A percentile compares a stretch with the other conserved stretches of the same genome.
phyloP scores from a whole-genome alignment of 2,113 vertebrate species.

The Ranitomeya variabilis region DNA sequence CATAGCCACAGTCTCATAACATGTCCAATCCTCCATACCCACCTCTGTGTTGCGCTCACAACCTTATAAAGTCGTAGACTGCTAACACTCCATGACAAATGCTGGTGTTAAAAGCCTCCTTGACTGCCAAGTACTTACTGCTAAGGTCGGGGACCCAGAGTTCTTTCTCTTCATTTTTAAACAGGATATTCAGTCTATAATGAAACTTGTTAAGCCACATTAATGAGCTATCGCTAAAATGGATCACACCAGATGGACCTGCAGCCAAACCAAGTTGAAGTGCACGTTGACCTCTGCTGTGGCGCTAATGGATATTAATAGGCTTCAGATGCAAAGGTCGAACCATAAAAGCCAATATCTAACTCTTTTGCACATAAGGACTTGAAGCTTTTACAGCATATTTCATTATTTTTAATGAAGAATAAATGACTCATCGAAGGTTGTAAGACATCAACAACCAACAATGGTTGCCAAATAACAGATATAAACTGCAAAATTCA shows the following conservation, averaged over 20 bases:
- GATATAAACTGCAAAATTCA: not conserved
- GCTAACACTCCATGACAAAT: not conserved
- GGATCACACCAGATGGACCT: slow-evolving; percentile 30
- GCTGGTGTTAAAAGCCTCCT: not conserved
- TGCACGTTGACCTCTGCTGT: slow-evolving; percentile 24
- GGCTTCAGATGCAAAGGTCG: not conserved
- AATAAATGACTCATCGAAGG: not conserved
- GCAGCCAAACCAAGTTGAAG: slow-evolving; percentile 30
- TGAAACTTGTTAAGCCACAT: slow-evolving; percentile 29
- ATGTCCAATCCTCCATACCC: not conserved
- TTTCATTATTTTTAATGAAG: slow-evolving; percentile 22
- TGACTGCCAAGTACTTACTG: slow-evolving; percentile 4
- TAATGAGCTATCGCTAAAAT: slow-evolving; percentile 30
- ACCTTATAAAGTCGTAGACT: not conserved
- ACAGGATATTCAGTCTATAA: slow-evolving; percentile 8
- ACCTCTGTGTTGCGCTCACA: not conserved
- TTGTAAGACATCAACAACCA: not conserved
- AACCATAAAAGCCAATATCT: slow-evolving; percentile 20
- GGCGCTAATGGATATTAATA: slow-evolving; percentile 38
- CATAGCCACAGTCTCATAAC: not conserved
- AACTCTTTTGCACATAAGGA: not conserved
- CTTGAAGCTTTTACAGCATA: slow-evolving; percentile 19
- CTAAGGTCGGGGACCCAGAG: not conserved
- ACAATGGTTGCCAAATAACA: not conserved
- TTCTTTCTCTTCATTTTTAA: slow-evolving; percentile 12